These are phyloP conservation scores for Dicyrtoma fusca DNA, from an alignment of 2,888 invertebrate genomes.

Conservation along the genomic window DNA sequence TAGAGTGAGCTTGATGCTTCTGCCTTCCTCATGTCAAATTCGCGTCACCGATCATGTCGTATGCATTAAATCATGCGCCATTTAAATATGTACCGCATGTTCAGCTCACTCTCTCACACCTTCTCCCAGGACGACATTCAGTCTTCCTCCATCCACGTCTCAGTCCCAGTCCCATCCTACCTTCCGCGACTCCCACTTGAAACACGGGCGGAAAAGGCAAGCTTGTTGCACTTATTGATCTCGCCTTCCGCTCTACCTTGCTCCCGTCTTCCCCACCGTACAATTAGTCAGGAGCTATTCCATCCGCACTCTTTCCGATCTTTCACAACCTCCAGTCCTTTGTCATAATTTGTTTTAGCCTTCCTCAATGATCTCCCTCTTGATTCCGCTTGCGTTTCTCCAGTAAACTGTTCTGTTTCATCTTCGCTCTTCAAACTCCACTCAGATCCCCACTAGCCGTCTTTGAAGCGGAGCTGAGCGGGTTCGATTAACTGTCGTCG, in stretches of 20 bases:
- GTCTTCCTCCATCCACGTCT: too few relatives aligned
- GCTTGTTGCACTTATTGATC: slow-evolving; percentile 50
- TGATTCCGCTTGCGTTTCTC: not conserved
- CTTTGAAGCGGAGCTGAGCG: not conserved
- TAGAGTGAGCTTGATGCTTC: slow-evolving; percentile 17
- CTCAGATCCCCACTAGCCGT: not conserved
- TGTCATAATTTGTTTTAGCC: not conserved
- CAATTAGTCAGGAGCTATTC: slow-evolving; percentile 40
- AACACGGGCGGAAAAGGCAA: not conserved
- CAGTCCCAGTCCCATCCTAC: too few relatives aligned
- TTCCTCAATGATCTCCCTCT: slow-evolving; percentile 6
- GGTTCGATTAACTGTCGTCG: too few relatives aligned
- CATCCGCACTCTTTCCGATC: slow-evolving; percentile 30
- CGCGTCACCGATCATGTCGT: slow-evolving; percentile 38
- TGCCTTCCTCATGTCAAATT: slow-evolving; percentile 38
- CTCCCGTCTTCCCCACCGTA: slow-evolving; percentile 32
- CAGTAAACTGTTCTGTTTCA: not conserved
- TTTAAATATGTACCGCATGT: slow-evolving; percentile 27
- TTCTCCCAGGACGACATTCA: not conserved
- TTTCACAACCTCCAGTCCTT: not conserved
- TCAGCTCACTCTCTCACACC: not conserved
- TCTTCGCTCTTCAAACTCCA: not conserved
- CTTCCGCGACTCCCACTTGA: too few relatives aligned
- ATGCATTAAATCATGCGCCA: slow-evolving; percentile 40
- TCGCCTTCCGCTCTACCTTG: not conserved